Evolutionary conservation across 64 coral and sea anemone species (phyloP).

Genomic region (Hydrozoanthus tunicans): DNA sequence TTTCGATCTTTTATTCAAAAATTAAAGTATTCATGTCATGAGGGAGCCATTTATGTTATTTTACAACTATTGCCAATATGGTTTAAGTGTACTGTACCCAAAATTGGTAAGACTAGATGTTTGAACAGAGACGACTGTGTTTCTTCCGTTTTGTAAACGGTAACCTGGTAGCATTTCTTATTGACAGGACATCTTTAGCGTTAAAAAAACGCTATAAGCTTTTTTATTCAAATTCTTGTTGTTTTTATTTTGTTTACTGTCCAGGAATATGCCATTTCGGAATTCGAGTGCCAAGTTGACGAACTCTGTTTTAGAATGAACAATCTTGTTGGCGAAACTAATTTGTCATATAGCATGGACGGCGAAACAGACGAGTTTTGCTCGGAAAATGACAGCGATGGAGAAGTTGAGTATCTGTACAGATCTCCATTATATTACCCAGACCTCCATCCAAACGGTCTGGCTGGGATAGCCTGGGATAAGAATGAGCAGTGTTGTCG

Average conservation of each 20-base stretch:
- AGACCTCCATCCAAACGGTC: background rate
- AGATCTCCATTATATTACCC: conserved; percentile 2
- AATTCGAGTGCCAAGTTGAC: conserved; percentile 28
- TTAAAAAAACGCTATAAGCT: no score
- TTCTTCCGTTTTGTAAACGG: no score
- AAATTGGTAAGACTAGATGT: no score
- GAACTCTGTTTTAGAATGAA: conserved; percentile 28
- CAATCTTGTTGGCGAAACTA: conserved; percentile 5
- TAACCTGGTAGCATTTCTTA: no score
- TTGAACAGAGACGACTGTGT: no score
- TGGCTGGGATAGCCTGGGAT: background rate
- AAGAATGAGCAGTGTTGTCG: background rate
- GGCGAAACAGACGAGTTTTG: background rate
- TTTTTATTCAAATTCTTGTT: background rate
- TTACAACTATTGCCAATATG: no score
- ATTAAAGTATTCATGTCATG: no score
- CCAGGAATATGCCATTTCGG: conserved; percentile 50
- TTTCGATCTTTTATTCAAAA: no score
- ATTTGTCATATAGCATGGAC: background rate
- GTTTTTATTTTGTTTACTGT: background rate
- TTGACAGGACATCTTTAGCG: no score
- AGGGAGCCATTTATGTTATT: no score
- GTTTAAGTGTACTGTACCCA: no score
- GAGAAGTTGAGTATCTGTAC: conserved; percentile 20
- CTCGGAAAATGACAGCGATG: background rate